Base-by-base conservation (phyloP, 2,113 vertebrate species). In the Eudyptes chrysolophus region DNA sequence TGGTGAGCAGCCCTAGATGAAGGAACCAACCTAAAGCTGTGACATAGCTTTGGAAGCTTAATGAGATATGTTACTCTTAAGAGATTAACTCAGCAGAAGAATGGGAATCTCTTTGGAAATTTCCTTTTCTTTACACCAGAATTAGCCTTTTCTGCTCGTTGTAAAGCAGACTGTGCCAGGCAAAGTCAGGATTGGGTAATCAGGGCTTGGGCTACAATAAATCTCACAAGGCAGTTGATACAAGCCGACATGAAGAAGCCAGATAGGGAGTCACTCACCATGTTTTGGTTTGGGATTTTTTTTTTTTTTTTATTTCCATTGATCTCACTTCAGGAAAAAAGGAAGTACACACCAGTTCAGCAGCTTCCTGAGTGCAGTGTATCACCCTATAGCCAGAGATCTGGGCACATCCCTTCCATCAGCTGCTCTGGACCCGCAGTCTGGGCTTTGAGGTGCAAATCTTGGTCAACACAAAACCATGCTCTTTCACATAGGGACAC, bases 251-350 rank as follows among this genome's bases (percentile, higher is more conserved):
- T 69, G 15, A 77, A 69, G 46, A 80, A 61, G 8, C 6, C 18
- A 19, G 21, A 25, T 0, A 29, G 13, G 60, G 21, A 62, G 9
- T 40, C 2, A 1, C 20, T 82, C 20, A 25, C 3, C 5, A 19
- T 9, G 5, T 49, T 57, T 65, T 49, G 19, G 21, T 61, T 51
- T 77, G n/a, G 42, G 24, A 24, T 30, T 1, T 62, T 42, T 18
- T 18, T 64, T 29, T 18, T 38, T 32, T 32, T 48, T 42, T 34
- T 1, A 16, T 60, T 52, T 42, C n/a, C 20, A 51, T 82, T 70
- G 5, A 13, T 84, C 4, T 76, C 32, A 30, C 14, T 11, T 70
- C 22, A 49, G 32, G 26, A 32, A 44, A n/a, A 34, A 52, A 48
- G 49, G 18, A 2, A 72, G 40, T 18, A 79, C 17, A 49, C 14